Evolutionary conservation across 2,888 invertebrate species (phyloP).

Genomic region (Dryomyza anilis): DNA sequence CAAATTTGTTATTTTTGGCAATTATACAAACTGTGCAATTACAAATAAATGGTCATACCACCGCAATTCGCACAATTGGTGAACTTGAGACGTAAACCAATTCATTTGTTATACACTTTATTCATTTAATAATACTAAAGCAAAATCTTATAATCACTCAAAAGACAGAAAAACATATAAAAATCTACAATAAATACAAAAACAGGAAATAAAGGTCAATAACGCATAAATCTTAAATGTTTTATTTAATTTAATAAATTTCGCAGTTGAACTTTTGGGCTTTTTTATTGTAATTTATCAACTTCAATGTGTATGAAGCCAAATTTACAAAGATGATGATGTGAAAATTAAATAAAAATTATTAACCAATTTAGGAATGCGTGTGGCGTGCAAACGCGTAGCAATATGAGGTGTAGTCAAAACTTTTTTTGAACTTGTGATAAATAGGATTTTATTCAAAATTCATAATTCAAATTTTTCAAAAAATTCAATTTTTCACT

Average conservation of each 20-base stretch:
- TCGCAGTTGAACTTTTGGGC: not conserved
- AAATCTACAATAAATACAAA: not conserved
- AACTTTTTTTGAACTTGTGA: not conserved
- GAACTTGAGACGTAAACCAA: too few relatives aligned
- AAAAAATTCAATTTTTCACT: not conserved
- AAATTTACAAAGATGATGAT: not conserved
- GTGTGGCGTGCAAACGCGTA: not conserved
- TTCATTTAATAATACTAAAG: too few relatives aligned
- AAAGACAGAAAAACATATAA: too few relatives aligned
- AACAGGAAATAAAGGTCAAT: slow-evolving; percentile 11
- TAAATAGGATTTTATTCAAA: not conserved
- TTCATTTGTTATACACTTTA: too few relatives aligned
- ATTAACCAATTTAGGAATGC: not conserved
- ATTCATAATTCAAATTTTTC: not conserved
- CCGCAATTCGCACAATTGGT: too few relatives aligned
- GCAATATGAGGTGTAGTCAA: not conserved
- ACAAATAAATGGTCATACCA: too few relatives aligned
- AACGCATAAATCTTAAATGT: slow-evolving; percentile 1
- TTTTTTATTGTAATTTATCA: too few relatives aligned
- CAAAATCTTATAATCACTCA: too few relatives aligned
- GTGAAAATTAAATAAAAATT: slow-evolving; percentile 4
- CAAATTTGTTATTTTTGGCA: too few relatives aligned
- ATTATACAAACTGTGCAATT: too few relatives aligned
- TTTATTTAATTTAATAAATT: not conserved
- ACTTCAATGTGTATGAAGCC: not conserved